phyloP scores from a whole-genome alignment of 1,140 invertebrate genomes.

The Lanistes nyassanus region DNA sequence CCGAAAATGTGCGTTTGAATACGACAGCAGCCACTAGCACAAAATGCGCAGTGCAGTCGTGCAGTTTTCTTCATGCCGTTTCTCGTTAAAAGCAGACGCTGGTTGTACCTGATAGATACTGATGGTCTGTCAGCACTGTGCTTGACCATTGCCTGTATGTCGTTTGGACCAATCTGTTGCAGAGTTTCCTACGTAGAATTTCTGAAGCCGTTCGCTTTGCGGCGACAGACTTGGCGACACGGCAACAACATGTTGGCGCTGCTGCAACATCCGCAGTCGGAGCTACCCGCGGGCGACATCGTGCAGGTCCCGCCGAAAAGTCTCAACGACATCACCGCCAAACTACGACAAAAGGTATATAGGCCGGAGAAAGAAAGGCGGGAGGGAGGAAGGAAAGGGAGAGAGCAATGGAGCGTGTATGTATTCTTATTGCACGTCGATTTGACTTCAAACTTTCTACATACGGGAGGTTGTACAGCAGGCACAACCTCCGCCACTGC shows the following conservation, averaged over 20 bases:
- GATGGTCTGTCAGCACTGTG: not conserved
- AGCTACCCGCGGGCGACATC: conserved; percentile 57
- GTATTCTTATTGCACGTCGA: too few relatives aligned
- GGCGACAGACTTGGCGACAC: conserved; percentile 61
- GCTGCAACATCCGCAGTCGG: conserved; percentile 56
- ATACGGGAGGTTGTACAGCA: too few relatives aligned
- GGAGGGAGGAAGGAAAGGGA: too few relatives aligned
- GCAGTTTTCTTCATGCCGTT: not conserved
- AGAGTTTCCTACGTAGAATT: conserved; percentile 65
- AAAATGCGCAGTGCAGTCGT: too few relatives aligned
- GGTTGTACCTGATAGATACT: too few relatives aligned
- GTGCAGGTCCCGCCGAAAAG: conserved; percentile 59
- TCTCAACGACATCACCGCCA: conserved; percentile 57
- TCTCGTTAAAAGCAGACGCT: not conserved
- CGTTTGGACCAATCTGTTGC: conserved; percentile 22
- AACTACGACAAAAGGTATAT: conserved; percentile 61
- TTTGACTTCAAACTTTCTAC: too few relatives aligned
- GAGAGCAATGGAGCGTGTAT: too few relatives aligned
- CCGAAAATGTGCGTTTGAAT: too few relatives aligned
- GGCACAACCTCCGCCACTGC: too few relatives aligned
- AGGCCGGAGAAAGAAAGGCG: too few relatives aligned
- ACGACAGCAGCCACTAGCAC: too few relatives aligned
- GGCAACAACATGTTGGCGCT: conserved; percentile 63
- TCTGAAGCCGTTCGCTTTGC: conserved; percentile 63
- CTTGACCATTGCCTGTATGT: too few relatives aligned